Conservation (phyloP, 2,113 vertebrate genomes). For the Anser cygnoides region DNA sequence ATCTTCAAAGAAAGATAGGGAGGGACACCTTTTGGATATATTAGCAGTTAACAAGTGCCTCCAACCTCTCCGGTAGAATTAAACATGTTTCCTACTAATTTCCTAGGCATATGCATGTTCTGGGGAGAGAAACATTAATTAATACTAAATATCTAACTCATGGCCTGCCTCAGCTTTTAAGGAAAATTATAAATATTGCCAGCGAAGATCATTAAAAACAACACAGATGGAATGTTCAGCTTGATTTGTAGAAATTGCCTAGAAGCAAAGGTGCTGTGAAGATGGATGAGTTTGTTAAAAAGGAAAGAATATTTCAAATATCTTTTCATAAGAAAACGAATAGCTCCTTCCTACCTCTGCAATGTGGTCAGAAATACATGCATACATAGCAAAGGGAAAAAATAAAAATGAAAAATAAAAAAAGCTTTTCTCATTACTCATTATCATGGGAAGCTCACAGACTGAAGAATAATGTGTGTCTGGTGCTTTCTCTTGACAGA, state of each 20-base stretch:
- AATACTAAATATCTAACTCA: conserved; percentile 24
- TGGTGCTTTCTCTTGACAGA: not conserved
- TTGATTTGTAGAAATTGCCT: conserved; percentile 53
- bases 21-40: not conserved
- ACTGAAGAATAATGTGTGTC: not conserved
- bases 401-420: not conserved
- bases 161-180: conserved; percentile 33
- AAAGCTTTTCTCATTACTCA: not conserved
- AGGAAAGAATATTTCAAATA: conserved; percentile 25
- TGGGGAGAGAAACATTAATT: conserved; percentile 3
- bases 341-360: not conserved
- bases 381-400: not conserved
- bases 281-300: conserved; percentile 57
- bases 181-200: conserved; percentile 41
- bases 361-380: not conserved
- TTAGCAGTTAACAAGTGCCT: not conserved
- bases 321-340: not conserved
- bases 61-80: not conserved
- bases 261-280: conserved; percentile 32
- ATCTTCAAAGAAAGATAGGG: not conserved
- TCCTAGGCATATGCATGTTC: not conserved
- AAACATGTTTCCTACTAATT: not conserved
- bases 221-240: conserved; percentile 30
- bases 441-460: not conserved
- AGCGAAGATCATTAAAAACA: conserved; percentile 59